These are phyloP conservation scores for Laothoe populi DNA, from an alignment of 2,888 invertebrate species.

Conservation along the genomic window DNA sequence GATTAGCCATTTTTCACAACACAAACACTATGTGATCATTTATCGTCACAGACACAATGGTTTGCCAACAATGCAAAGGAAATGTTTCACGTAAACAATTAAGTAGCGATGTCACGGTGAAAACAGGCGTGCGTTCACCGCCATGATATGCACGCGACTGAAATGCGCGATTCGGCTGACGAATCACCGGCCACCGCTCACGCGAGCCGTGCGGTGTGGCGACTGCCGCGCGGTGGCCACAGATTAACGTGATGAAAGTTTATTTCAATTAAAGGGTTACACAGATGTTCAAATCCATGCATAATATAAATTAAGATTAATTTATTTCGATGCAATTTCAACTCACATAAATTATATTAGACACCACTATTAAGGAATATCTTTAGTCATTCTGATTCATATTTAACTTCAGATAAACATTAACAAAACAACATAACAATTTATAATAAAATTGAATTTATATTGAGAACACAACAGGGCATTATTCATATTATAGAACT, in stretches of 20 bases:
- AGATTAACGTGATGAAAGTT: constrained; percentile 29
- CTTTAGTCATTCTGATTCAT: too few relatives aligned
- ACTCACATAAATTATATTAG: background rate
- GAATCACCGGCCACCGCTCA: too few relatives aligned
- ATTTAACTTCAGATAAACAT: too few relatives aligned
- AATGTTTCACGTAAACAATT: constrained; percentile 62
- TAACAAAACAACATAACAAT: too few relatives aligned
- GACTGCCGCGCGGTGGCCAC: constrained; percentile 37
- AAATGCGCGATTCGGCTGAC: constrained; percentile 26
- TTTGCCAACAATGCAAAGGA: constrained; percentile 43
- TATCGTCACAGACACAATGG: constrained; percentile 50
- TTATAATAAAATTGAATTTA: too few relatives aligned
- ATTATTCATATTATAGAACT: too few relatives aligned
- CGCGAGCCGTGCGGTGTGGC: background rate
- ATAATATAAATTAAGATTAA: background rate
- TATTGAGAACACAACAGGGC: too few relatives aligned
- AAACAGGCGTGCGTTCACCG: constrained; percentile 41
- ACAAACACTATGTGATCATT: constrained; percentile 47
- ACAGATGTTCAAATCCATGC: constrained; percentile 5
- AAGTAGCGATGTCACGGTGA: constrained; percentile 33
- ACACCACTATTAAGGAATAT: too few relatives aligned
- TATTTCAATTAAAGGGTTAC: constrained; percentile 22
- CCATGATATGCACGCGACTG: constrained; percentile 64
- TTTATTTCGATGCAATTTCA: background rate
- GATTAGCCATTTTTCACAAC: constrained; percentile 69